Base-by-base conservation (phyloP, 2,113 vertebrate genomes). In the Anolis carolinensis region DNA sequence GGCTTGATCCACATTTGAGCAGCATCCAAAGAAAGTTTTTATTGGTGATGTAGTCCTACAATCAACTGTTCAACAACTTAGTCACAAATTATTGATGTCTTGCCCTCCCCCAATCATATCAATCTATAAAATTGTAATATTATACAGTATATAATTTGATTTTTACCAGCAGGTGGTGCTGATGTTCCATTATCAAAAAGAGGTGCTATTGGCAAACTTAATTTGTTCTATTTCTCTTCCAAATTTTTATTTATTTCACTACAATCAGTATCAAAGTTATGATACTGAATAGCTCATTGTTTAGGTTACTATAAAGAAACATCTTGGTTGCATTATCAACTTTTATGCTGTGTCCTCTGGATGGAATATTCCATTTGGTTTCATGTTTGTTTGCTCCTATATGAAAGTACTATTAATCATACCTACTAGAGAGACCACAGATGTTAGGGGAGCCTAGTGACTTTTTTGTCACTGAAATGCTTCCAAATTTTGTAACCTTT, bases 91-190 rank as follows among this genome's bases (percentile, higher is more conserved):
- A 16, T 7, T 73, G 34, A 63, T 32, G 8, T 20, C 21, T 59
- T 30, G 34, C 23, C 23, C 21, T 21, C 13, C n/a, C 16, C 23
- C 25, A n/a, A 2, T 74, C 7, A 7, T 70, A 25, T 5, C 36
- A 25, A 5, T 73, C 21, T 70, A 52, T 34, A 34, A n/a, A 75
- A 11, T 13, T 62, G 21, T 9, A 50, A 1, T 0, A 4, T 0
- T 0, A 13, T 2, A 1, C 23, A 30, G 62, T 21, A 0, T 44
- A 30, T 52, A 72, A 65, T 71, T 67, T 62, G 27, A 52, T 20
- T 86, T 76, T 13, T 81, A 63, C 93, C 95, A 93, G 91, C 32
- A 95, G 93, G 67, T 93, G 94, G 94, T 90, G 93, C 92, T 92
- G 44, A 88, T 63, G 94, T 88, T 93, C 92, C 89, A 52, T 81